These are phyloP conservation scores for Oophaga pumilio DNA, from an alignment of 2,113 vertebrate genomes.

Conservation along the genomic window DNA sequence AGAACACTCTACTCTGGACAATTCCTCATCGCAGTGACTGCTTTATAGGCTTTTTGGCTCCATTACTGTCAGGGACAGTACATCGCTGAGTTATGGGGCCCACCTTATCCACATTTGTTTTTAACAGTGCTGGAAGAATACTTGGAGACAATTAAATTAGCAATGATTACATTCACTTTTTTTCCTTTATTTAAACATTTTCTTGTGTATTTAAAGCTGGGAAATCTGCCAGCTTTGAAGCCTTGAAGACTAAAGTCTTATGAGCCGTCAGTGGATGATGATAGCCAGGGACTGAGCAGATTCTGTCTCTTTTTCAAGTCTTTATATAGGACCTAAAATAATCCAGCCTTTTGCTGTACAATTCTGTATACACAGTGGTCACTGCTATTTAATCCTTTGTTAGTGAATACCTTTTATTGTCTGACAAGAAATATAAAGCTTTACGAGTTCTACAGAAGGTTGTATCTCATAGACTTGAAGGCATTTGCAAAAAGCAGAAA, in stretches of 20 bases:
- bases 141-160: constrained; percentile 55
- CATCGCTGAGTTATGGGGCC: constrained; percentile 56
- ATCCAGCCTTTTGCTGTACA: background rate
- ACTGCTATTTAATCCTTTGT: background rate
- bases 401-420: background rate
- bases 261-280: constrained; percentile 39
- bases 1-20: constrained; percentile 41
- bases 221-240: constrained; percentile 43
- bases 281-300: constrained; percentile 50
- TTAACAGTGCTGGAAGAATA: constrained; percentile 46
- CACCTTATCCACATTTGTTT: constrained; percentile 56
- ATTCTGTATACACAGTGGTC: background rate
- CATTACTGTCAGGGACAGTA: constrained; percentile 53
- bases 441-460: background rate
- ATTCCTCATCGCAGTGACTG: constrained; percentile 53
- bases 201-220: constrained; percentile 50
- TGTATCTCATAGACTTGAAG: background rate
- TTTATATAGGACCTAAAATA: constrained; percentile 13
- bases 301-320: constrained; percentile 17
- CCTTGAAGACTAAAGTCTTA: constrained; percentile 50
- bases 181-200: constrained; percentile 52
- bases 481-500: background rate
- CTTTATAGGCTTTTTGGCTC: constrained; percentile 54
- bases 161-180: constrained; percentile 51
- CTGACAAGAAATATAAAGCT: background rate